These are phyloP conservation scores for Drosophila eugracilis DNA, from an alignment of 1,140 invertebrate genomes.

Conservation along the genomic window DNA sequence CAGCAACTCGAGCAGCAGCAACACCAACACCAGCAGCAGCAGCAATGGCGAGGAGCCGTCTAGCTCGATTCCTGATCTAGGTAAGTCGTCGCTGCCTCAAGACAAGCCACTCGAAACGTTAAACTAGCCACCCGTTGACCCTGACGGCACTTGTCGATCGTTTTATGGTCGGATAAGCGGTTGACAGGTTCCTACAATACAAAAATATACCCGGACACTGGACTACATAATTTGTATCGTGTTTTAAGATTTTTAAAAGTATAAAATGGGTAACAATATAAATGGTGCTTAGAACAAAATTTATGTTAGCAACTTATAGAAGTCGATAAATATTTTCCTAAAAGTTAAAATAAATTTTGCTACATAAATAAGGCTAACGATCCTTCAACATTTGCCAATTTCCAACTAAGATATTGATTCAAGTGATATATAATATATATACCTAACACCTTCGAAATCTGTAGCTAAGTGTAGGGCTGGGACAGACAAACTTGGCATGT, in stretches of 20 bases:
- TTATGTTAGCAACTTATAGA: no score
- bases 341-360: no score
- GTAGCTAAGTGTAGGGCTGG: constrained; percentile 37
- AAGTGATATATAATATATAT: no score
- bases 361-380: no score
- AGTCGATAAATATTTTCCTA: no score
- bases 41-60: constrained; percentile 89
- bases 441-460: background rate
- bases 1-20: constrained; percentile 22
- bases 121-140: constrained; percentile 68
- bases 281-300: no score
- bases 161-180: constrained; percentile 32
- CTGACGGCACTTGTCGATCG: constrained; percentile 64
- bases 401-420: no score
- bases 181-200: constrained; percentile 35
- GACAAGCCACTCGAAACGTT: constrained; percentile 8
- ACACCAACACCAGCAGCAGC: constrained; percentile 22
- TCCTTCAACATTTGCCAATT: no score
- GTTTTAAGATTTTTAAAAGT: no score
- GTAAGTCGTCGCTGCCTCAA: constrained; percentile 86
- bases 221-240: background rate
- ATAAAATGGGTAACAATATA: no score
- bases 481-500: constrained; percentile 19
- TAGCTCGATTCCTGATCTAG: constrained; percentile 93
- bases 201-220: constrained; percentile 15